phyloP scores from a whole-genome alignment of 2,113 vertebrate genomes.

The Callipepla californica region DNA sequence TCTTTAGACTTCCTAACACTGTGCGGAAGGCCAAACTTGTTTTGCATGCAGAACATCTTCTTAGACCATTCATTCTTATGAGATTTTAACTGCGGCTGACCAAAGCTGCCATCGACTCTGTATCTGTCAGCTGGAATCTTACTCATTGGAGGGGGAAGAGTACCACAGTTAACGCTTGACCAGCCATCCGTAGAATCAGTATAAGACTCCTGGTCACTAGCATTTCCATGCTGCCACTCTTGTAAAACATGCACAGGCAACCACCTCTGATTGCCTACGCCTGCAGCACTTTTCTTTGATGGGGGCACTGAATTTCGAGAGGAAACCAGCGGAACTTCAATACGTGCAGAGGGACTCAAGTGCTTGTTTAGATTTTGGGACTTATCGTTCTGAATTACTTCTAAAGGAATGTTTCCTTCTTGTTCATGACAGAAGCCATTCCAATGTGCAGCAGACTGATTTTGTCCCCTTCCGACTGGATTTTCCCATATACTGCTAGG shows the following conservation, averaged over 20 bases:
- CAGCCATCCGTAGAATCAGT: constrained; percentile 96
- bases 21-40: constrained; percentile 81
- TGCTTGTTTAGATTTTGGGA: constrained; percentile 78
- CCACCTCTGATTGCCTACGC: constrained; percentile 83
- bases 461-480: constrained; percentile 76
- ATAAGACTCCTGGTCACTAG: constrained; percentile 96
- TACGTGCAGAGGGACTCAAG: constrained; percentile 77
- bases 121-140: constrained; percentile 98
- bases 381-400: constrained; percentile 83
- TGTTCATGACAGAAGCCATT: constrained; percentile 87
- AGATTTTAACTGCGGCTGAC: constrained; percentile 75
- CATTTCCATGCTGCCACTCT: constrained; percentile 89
- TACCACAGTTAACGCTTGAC: constrained; percentile 97
- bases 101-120: constrained; percentile 85
- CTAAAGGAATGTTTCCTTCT: constrained; percentile 75
- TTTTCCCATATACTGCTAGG: constrained; percentile 84
- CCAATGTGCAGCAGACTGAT: constrained; percentile 80
- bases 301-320: constrained; percentile 80
- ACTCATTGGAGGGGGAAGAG: constrained; percentile 96
- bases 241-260: constrained; percentile 91
- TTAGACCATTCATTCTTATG: constrained; percentile 92
- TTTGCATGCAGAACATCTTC: constrained; percentile 88
- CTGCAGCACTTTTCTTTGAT: constrained; percentile 77
- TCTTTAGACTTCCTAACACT: constrained; percentile 84
- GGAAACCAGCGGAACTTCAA: constrained; percentile 81